Base-by-base conservation (phyloP, 2,113 vertebrate species). In the Sigmodon hispidus region DNA sequence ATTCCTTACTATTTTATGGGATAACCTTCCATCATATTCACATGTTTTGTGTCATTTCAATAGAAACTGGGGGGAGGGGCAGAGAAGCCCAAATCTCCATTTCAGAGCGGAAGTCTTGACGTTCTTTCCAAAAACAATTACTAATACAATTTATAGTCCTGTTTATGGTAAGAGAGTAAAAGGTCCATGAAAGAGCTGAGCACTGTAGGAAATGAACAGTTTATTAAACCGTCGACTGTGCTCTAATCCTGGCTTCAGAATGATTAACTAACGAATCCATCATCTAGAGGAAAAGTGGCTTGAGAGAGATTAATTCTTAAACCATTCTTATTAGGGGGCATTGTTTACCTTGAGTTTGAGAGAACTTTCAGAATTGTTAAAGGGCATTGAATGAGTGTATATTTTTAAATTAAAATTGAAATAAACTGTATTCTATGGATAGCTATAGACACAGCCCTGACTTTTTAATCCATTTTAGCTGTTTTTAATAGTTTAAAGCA, bases 221-320 rank as follows among this genome's bases (percentile, higher is more conserved):
- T 96, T 97, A 97, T 98, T 96, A 97, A 98, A 96, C 85, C 93
- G 92, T 96, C 95, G 95, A 95, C 94, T 93, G 94, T 65, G 87
- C 90, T 92, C 88, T 97, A 97, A 96, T 97, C 94, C 96, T 97
- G 97, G 94, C 96, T 98, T 96, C 92, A 93, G 94, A 97, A 97
- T 96, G 96, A 97, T 97, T 98, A 97, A 97, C 96, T 96, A 96
- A 97, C 92, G 96, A 94, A 98, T 98, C 93, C 89, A 84, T 97
- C 97, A 97, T 96, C 92, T 93, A 29, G 61, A 91, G 96, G 97
- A 94, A 96, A 97, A 96, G 96, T 93, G 96, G 94, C 92, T 89
- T 96, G 96, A 92, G 92, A 96, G 90, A 95, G 96, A 98, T 97
- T 97, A 97, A 95, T 94, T 95, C 95, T 96, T 94, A 95, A 97